These are phyloP conservation scores for Catotricha subobsoleta DNA, from an alignment of 2,888 invertebrate species.

Conservation along the genomic window DNA sequence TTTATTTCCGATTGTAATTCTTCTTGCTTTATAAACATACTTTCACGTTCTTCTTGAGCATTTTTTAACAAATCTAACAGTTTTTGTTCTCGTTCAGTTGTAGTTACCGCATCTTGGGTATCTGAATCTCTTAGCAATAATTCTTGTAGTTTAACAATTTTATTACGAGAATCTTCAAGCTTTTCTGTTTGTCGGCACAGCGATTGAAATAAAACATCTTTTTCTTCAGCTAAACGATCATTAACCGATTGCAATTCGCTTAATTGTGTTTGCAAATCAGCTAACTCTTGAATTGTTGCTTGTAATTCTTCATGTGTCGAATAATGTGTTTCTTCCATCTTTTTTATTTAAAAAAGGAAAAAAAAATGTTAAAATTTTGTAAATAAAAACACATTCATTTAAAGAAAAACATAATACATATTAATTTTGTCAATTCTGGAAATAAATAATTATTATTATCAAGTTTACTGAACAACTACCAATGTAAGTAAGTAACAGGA, in stretches of 20 bases:
- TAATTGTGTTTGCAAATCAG: conserved; percentile 73
- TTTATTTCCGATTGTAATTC: conserved; percentile 55
- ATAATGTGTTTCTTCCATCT: conserved; percentile 32
- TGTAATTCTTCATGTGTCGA: conserved; percentile 85
- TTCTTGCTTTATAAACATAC: conserved; percentile 54
- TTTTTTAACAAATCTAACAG: conserved; percentile 68
- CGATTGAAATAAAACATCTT: conserved; percentile 74
- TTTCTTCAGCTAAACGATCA: conserved; percentile 73
- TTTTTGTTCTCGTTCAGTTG: conserved; percentile 63
- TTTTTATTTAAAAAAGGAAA: no score
- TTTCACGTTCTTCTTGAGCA: conserved; percentile 63
- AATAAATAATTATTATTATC: no score
- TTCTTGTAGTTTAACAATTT: conserved; percentile 70
- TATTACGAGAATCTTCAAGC: conserved; percentile 64
- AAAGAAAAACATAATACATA: no score
- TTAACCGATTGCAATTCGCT: conserved; percentile 77
- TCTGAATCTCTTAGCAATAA: conserved; percentile 52
- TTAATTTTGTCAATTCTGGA: no score
- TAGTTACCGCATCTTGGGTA: conserved; percentile 46
- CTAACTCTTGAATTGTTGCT: conserved; percentile 81
- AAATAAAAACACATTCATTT: no score
- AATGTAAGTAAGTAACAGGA: no score
- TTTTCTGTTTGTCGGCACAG: conserved; percentile 83
- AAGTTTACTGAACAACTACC: no score
- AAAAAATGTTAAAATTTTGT: no score